Conservation (phyloP, 2,113 vertebrate genomes). For the Chaetorhynchus papuensis region DNA sequence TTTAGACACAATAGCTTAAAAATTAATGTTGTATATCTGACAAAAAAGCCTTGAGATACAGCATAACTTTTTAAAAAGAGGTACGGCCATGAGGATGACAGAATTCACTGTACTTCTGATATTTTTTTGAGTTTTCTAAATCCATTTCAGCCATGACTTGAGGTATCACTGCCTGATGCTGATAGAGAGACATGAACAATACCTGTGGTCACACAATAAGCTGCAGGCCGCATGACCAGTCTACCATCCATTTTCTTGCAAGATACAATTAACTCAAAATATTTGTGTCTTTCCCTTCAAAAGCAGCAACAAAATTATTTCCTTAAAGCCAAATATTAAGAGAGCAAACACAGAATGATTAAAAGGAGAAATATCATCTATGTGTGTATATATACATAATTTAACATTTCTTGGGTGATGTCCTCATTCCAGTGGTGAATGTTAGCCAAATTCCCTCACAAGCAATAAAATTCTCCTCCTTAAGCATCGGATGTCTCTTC, state of each 20-base stretch:
- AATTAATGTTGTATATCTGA: neutral
- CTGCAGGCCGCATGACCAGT: neutral
- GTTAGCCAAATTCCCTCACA: neutral
- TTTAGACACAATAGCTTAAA: neutral
- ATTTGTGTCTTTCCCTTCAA: neutral
- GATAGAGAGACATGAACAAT: neutral
- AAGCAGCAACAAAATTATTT: neutral
- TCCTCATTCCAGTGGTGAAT: neutral
- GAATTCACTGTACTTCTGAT: neutral
- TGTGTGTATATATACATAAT: neutral
- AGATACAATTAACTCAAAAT: neutral
- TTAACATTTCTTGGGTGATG: neutral
- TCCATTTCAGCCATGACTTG: neutral
- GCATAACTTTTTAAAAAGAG: neutral
- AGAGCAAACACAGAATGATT: neutral
- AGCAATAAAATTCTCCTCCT: neutral
- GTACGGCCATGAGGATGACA: neutral
- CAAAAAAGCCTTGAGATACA: neutral
- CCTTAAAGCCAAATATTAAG: neutral
- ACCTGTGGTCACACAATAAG: neutral
- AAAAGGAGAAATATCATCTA: neutral
- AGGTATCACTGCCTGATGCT: neutral
- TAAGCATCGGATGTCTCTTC: neutral
- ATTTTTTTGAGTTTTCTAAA: neutral
- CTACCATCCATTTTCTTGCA: neutral